Percentiles rank a stretch among this genome's conserved stretches.
Conservation (phyloP, 2,888 invertebrate species). For the Drosophila antonietae region DNA sequence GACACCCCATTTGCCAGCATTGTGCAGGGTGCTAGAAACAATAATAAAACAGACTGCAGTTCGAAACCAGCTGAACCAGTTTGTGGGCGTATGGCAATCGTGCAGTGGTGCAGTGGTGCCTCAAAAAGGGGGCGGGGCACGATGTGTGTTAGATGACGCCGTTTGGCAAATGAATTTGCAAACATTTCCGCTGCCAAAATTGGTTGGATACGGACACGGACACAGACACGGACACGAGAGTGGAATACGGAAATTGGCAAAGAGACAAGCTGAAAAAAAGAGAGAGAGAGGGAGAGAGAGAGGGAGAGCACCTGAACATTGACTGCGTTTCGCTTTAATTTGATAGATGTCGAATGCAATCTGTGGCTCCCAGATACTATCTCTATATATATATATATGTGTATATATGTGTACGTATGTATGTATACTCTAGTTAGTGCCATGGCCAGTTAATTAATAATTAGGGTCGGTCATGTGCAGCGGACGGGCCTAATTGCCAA, state of each 20-base stretch:
- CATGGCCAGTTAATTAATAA: constrained; percentile 71
- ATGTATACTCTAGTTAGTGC: background rate
- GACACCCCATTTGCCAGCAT: background rate
- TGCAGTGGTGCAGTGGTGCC: background rate
- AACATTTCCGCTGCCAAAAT: constrained; percentile 71
- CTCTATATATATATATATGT: background rate
- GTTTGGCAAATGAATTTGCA: constrained; percentile 78
- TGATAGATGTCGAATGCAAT: constrained; percentile 57
- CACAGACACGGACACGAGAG: constrained; percentile 53
- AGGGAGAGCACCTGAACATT: background rate
- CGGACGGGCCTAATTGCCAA: constrained; percentile 69
- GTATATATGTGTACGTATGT: background rate
- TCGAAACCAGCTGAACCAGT: constrained; percentile 13
- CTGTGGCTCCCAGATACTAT: background rate
- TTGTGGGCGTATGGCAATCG: background rate
- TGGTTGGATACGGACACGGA: constrained; percentile 55
- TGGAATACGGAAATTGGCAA: constrained; percentile 52
- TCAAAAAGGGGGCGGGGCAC: background rate
- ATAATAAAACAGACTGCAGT: constrained; percentile 39
- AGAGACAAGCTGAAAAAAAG: constrained; percentile 2
- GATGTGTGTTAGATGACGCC: constrained; percentile 72
- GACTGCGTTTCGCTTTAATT: constrained; percentile 66
- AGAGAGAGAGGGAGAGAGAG: background rate
- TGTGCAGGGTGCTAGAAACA: constrained; percentile 36
- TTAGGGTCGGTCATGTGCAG: constrained; percentile 48